phyloP scores from a whole-genome alignment of 2,888 invertebrate genomes.

The Diogma glabrata region DNA sequence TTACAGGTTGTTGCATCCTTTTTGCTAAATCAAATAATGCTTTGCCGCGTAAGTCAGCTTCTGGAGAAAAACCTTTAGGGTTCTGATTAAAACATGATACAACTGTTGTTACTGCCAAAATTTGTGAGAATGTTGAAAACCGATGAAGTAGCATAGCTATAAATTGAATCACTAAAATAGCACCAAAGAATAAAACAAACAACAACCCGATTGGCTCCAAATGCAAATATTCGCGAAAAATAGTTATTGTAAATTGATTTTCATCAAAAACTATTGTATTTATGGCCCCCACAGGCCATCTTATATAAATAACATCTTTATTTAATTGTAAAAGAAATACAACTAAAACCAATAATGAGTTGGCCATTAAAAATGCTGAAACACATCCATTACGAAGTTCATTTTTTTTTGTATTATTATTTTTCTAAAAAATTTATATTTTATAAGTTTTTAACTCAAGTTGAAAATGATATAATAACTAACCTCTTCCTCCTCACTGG shows the following conservation, averaged over 20 bases:
- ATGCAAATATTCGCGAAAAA: conserved; percentile 47
- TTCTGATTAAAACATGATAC: too few relatives aligned
- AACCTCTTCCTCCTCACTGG: conserved; percentile 47
- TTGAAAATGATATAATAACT: too few relatives aligned
- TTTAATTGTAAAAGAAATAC: conserved; percentile 62
- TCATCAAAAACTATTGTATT: conserved; percentile 40
- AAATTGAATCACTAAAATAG: conserved; percentile 59
- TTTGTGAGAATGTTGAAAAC: conserved; percentile 61
- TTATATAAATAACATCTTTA: conserved; percentile 53
- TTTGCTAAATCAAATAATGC: conserved; percentile 50
- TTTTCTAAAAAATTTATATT: too few relatives aligned
- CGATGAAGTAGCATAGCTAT: conserved; percentile 65
- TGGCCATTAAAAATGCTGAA: conserved; percentile 62
- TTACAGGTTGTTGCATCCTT: conserved; percentile 40
- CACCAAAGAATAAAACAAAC: conserved; percentile 59
- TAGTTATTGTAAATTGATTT: conserved; percentile 36
- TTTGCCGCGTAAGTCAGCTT: conserved; percentile 44
- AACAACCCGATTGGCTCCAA: conserved; percentile 64
- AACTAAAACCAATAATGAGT: conserved; percentile 62
- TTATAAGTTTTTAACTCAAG: too few relatives aligned
- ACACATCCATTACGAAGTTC: conserved; percentile 51
- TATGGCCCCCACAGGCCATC: conserved; percentile 54
- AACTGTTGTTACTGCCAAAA: conserved; percentile 62
- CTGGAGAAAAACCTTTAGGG: conserved; percentile 24
- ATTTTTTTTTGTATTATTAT: neutral